Evolutionary conservation across 2,113 vertebrate genomes (phyloP), one percentile per base, ranked within the genome.

Genomic region (Albula goreensis): DNA sequence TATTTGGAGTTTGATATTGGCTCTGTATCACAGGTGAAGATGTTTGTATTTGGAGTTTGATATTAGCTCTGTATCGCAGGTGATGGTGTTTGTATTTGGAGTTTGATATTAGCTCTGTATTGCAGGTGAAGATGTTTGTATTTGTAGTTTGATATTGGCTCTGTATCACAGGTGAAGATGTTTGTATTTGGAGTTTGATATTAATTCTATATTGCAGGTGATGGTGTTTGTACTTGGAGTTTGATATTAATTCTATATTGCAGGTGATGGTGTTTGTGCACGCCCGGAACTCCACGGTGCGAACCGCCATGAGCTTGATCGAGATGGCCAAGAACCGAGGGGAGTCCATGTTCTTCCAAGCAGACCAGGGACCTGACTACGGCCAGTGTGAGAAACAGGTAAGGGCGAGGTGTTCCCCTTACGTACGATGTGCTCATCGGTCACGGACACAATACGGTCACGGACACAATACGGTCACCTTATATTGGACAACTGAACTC

Each of bases 191-290:
- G 2, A 19, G 8, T 63, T 63, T 63, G 60, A 22, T 63, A 63
- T 63, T 4, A 19, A 41, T 4, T 63, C 15, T 63, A 19, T 63
- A 57, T 84, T 77, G 63, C 83, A 99, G 98, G 98, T 99, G 85
- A 99, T 99, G 98, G 98, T 99, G 85, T 99, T 99, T 89, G 98
- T 99, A 5, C 15, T 63, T 15, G 22, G 2, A 0, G 8, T 63
- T 63, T 63, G 60, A 63, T 63, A 22, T 63, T 4, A 9, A 41
- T 3, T n/a, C 83, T 91, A 22, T 90, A 53, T 84, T 77, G 57
- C 83, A 99, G 98, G 98, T 99, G 85, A 99, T 99, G 98, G 98
- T 99, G 85, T 99, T 99, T 89, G 98, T 99, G 83, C 98, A 99
- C 85, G 98, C 98, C 86, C 97, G 98, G 87, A 99, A 99, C 85